Evolutionary conservation across 1,140 invertebrate species (phyloP), one percentile per base, ranked within the genome.

Genomic region (Macrostomum lignano): DNA sequence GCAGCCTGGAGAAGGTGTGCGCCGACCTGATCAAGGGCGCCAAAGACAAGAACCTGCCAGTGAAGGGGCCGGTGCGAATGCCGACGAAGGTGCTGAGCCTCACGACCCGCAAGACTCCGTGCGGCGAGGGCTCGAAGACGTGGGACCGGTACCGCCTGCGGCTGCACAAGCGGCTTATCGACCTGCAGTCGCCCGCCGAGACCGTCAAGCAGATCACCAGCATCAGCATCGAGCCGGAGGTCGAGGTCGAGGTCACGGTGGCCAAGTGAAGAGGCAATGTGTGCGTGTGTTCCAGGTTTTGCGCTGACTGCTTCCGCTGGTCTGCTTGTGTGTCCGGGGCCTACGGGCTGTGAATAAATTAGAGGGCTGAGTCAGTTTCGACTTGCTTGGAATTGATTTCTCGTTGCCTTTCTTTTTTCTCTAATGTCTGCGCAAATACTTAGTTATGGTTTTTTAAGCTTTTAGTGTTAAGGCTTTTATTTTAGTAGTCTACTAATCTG

Each of bases 41-140:
- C 21, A 96, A 94, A 58, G 84, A 88, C 42, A 81, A 94, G 58
- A 76, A 84, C 39, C 60, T 98, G 33, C 73, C 74, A 44, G 84
- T 93, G 1, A 93, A 93, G 55, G 84, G 84, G 42, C 84, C 84
- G 38, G 74, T 91, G 22, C 71, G 82, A 44, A 79, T 93, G 73
- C 84, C 84, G 21, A 93, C 81, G 23, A 88, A 88, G 55, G 67
- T 35, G n/a, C 61, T 93, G 29, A 69, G 88, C 44, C 96, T 98
- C 53, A 98, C 91, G 17, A 96, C 88, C 20, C 68, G 91, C 42
- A 98, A 98, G 63, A 98, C 91, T 21, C 91, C 91, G 56, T 98
- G 91, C 58, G 91, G 91, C 69, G 91, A 98, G 61, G 91, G 91
- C 66, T 96, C 88, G 30, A 98, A 98, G 60, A 98, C 91, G 33